Percentiles rank a stretch among this genome's conserved stretches.
These are phyloP conservation scores for Leptinotarsa tumamoca DNA, from an alignment of 2,888 invertebrate genomes.

Conservation along the genomic window DNA sequence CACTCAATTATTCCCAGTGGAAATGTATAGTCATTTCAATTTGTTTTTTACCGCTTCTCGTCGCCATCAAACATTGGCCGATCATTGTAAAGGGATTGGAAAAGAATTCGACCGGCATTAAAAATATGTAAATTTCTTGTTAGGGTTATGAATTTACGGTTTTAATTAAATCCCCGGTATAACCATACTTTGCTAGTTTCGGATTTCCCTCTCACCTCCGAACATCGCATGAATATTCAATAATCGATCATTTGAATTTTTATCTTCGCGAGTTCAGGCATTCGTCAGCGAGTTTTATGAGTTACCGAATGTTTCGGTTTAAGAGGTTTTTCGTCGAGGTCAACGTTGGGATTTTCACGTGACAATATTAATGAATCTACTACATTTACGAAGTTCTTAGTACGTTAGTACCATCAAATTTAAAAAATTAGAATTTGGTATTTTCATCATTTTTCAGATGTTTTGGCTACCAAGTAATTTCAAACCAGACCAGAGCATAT, in stretches of 20 bases:
- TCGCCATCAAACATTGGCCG: neutral
- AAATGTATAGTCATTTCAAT: neutral
- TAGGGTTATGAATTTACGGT: conserved; percentile 23
- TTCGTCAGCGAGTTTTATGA: conserved; percentile 5
- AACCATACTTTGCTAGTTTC: conserved; percentile 25
- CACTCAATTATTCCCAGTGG: conserved; percentile 2
- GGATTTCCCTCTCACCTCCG: conserved; percentile 21
- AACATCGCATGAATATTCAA: conserved; percentile 35
- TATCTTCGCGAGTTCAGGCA: conserved; percentile 27
- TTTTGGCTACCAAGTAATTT: too few species aligned
- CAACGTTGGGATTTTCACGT: neutral
- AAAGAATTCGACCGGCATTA: neutral
- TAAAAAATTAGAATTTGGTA: too few species aligned
- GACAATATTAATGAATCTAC: too few species aligned
- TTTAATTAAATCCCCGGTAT: conserved; percentile 27
- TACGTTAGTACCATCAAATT: too few species aligned
- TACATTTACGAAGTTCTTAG: too few species aligned
- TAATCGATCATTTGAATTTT: conserved; percentile 31
- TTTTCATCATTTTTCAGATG: too few species aligned
- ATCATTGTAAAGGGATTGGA: neutral
- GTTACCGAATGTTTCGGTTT: neutral
- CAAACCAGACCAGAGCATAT: too few species aligned
- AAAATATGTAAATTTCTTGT: conserved; percentile 11
- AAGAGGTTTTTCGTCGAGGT: neutral
- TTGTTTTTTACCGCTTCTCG: neutral